These are phyloP conservation scores for Callyntrura guangdongensis DNA, from an alignment of 2,888 invertebrate genomes.

Conservation along the genomic window DNA sequence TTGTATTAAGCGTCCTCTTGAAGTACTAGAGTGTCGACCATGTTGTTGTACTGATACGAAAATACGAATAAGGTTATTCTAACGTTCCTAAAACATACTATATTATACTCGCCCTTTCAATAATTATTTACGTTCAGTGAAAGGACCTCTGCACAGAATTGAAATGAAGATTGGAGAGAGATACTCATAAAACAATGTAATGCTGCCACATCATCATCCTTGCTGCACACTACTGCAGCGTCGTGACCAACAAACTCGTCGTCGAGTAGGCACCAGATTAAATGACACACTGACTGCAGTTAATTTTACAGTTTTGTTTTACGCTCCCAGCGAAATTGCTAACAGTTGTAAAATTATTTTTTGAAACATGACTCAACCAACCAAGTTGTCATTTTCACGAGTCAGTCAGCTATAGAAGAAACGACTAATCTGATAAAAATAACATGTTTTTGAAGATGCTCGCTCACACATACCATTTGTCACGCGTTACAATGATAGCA, in stretches of 20 bases:
- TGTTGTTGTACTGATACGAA: too few relatives aligned
- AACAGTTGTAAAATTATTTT: conserved; percentile 13
- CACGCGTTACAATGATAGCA: conserved; percentile 7
- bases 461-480: conserved; percentile 27
- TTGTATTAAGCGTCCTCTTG: too few relatives aligned
- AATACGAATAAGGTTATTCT: too few relatives aligned
- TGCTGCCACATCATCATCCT: background rate
- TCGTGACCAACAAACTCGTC: conserved; percentile 25
- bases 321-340: background rate
- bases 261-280: conserved; percentile 8
- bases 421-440: conserved; percentile 12
- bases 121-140: background rate
- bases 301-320: conserved; percentile 40
- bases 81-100: too few relatives aligned
- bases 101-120: too few relatives aligned
- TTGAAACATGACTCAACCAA: conserved; percentile 43
- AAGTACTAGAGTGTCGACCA: too few relatives aligned
- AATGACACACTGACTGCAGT: conserved; percentile 23
- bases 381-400: conserved; percentile 22
- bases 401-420: background rate
- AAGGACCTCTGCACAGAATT: background rate
- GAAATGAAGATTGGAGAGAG: background rate
- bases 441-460: conserved; percentile 36
- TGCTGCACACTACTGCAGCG: background rate
- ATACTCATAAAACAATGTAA: background rate